Percentiles rank a stretch among this genome's conserved stretches.
phyloP scores from a whole-genome alignment of 2,888 invertebrate genomes.

The Polydrusus cervinus region DNA sequence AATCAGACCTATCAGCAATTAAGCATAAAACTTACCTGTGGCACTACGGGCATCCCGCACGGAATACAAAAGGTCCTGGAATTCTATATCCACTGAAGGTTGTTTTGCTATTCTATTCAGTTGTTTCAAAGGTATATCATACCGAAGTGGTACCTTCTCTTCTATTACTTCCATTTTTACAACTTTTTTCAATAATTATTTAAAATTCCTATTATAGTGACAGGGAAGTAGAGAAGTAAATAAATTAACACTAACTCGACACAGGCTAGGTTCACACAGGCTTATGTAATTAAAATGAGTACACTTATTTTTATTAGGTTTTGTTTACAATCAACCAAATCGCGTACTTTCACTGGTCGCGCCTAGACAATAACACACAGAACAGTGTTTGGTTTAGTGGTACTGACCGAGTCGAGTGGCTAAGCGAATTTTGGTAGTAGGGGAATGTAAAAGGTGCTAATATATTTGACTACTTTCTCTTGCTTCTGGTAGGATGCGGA shows the following conservation, averaged over 20 bases:
- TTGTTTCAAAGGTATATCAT: conserved; percentile 58
- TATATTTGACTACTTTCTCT: background rate
- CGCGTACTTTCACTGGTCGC: conserved; percentile 20
- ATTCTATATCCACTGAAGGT: conserved; percentile 76
- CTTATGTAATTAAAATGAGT: background rate
- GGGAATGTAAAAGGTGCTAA: conserved; percentile 5
- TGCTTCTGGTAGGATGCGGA: conserved; percentile 8
- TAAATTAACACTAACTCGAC: conserved; percentile 5
- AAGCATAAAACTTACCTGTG: conserved; percentile 58
- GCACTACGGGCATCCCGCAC: conserved; percentile 68
- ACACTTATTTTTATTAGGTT: background rate
- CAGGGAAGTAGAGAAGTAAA: background rate
- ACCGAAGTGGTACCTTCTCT: conserved; percentile 38
- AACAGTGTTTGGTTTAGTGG: background rate
- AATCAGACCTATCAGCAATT: too few relatives aligned
- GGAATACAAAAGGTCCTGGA: conserved; percentile 75
- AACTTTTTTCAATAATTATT: background rate
- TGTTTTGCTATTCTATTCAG: conserved; percentile 71
- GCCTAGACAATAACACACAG: background rate
- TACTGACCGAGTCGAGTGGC: background rate
- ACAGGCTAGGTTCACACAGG: background rate
- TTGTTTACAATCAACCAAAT: conserved; percentile 8
- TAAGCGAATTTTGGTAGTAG: background rate
- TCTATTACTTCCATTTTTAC: conserved; percentile 20
- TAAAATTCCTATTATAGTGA: too few relatives aligned